Evolutionary conservation across 2,888 invertebrate genomes (phyloP), one percentile per base, ranked within the genome.

Genomic region (Cinara cedri): DNA sequence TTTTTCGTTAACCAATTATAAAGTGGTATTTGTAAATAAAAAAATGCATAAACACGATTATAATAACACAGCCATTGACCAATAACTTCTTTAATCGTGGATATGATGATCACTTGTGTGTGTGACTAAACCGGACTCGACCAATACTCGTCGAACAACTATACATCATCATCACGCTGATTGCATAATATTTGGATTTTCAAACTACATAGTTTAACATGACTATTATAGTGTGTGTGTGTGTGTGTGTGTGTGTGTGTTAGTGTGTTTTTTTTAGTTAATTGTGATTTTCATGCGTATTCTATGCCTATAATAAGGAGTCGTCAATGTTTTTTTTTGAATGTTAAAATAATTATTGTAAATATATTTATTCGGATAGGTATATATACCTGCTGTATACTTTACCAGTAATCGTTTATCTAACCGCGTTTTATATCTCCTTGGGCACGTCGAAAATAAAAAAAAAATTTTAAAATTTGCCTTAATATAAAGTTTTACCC

Each of bases 81-180:
- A 80, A 72, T 72, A 80, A 80, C 19, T 54, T n/a, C n/a, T n/a
- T n/a, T 63, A 72, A 42, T 80, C 51, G 54, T 63, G 54, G 54
- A 34, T n/a, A n/a, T n/a, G 34, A 72, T 80, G 80, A 72, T 72
- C 54, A 19, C 57, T 49, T 11, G 72, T n/a, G n/a, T n/a, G n/a
- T n/a, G 62, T 51, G 71, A 66, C 51, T 62, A 72, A 72, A 72
- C 72, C 80, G 80, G 80, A 65, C 54, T 63, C 42, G 62, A 46
- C 21, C 24, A 54, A 80, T 72, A 72, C 70, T 42, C 21, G 62
- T 63, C 21, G 14, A 21, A 63, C 80, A 19, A 62, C 80, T 4
- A 72, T 55, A n/a, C 9, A n/a, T n/a, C n/a, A n/a, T n/a, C n/a
- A n/a, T n/a, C n/a, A n/a, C n/a, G n/a, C 16, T 16, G 62, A 19